These are phyloP conservation scores for Protaetia brevitarsis DNA, from an alignment of 1,140 invertebrate genomes.

Conservation along the genomic window DNA sequence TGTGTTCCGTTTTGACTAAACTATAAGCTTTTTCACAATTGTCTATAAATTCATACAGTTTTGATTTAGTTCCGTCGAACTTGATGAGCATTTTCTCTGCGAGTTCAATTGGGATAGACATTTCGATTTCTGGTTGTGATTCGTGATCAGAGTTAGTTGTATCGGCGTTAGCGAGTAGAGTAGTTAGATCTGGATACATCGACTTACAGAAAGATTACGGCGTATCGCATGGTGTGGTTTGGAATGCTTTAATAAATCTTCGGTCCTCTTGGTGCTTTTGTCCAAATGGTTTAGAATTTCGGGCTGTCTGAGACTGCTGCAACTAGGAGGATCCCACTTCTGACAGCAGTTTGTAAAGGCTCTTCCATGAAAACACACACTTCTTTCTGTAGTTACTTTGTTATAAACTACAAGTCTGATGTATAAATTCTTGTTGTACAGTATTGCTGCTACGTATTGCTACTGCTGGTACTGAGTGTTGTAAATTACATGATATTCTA, in stretches of 20 bases:
- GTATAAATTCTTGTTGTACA: too few relatives aligned
- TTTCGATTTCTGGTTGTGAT: too few relatives aligned
- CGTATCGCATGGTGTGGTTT: neutral
- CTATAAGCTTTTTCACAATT: conserved; percentile 24
- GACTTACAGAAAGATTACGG: neutral
- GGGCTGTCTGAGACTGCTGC: neutral
- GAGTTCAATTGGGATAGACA: neutral
- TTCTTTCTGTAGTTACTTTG: too few relatives aligned
- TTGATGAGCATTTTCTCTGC: conserved; percentile 21
- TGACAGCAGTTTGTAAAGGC: conserved; percentile 11
- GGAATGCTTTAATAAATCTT: neutral
- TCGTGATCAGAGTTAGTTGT: too few relatives aligned
- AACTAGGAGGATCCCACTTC: neutral
- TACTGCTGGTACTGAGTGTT: too few relatives aligned
- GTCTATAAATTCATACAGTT: conserved; percentile 27
- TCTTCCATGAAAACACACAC: too few relatives aligned
- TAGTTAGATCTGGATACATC: neutral
- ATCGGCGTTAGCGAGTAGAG: neutral
- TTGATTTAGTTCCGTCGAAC: conserved; percentile 25
- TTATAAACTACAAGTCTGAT: too few relatives aligned
- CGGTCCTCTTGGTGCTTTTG: neutral
- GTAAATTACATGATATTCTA: too few relatives aligned
- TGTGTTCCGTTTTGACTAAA: conserved; percentile 1
- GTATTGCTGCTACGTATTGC: too few relatives aligned
- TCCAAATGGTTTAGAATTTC: neutral